phyloP scores from a whole-genome alignment of 2,797 vertebrate genomes.

The Myoxocephalus aenaeus region DNA sequence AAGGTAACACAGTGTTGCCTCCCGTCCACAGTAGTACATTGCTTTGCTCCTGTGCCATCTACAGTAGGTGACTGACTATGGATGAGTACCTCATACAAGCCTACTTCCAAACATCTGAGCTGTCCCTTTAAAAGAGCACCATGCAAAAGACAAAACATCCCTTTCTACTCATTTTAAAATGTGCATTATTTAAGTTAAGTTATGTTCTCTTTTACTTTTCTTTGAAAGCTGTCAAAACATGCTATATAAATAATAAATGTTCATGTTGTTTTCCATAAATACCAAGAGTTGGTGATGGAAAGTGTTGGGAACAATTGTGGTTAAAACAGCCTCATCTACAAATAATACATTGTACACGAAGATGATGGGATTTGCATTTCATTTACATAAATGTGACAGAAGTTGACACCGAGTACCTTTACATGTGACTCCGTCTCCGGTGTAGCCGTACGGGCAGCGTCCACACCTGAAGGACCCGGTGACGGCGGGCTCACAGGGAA shows the following conservation, averaged over 20 bases:
- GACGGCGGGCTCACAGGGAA: slow-evolving; percentile 82
- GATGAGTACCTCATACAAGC: too few relatives aligned
- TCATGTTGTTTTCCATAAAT: neutral
- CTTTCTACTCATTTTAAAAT: neutral
- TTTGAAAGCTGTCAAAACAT: too few relatives aligned
- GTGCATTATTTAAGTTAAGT: too few relatives aligned
- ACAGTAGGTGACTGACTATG: too few relatives aligned
- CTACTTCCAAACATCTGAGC: too few relatives aligned
- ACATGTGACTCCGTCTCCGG: slow-evolving; percentile 87
- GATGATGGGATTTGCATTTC: neutral
- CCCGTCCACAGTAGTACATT: too few relatives aligned
- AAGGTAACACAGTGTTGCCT: too few relatives aligned
- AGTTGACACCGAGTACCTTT: slow-evolving; percentile 80
- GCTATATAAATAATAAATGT: too few relatives aligned
- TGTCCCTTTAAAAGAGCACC: too few relatives aligned
- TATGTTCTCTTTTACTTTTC: too few relatives aligned
- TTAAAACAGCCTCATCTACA: neutral
- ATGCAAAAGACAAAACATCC: neutral
- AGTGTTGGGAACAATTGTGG: neutral
- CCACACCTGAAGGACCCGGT: slow-evolving; percentile 83
- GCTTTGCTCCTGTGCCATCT: too few relatives aligned
- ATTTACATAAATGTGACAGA: neutral
- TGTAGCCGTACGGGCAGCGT: slow-evolving; percentile 87
- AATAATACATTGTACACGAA: neutral
- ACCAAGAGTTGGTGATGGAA: neutral